Conservation (phyloP, 2,113 vertebrate species). For the Haplotaxodon microlepis region DNA sequence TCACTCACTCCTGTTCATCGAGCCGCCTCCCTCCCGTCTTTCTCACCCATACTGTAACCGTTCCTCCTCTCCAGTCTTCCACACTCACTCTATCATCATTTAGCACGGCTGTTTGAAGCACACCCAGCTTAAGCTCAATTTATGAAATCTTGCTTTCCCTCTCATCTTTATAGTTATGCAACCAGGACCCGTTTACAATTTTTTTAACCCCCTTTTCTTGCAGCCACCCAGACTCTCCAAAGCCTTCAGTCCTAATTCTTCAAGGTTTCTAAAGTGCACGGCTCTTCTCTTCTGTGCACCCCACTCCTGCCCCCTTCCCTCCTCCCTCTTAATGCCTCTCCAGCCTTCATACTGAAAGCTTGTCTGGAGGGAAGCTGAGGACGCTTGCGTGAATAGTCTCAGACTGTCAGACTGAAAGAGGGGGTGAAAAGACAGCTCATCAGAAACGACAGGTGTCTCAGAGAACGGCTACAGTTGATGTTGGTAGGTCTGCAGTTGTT, state of each 20-base stretch:
- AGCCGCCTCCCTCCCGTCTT: slow-evolving; percentile 44
- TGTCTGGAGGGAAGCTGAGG: slow-evolving; percentile 54
- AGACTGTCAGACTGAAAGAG: slow-evolving; percentile 32
- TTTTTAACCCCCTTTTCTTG: neutral
- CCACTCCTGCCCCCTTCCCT: neutral
- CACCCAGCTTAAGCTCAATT: neutral
- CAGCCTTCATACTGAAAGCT: slow-evolving; percentile 49
- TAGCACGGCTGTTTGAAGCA: neutral
- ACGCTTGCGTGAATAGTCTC: slow-evolving; percentile 57
- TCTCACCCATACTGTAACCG: slow-evolving; percentile 51
- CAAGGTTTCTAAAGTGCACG: slow-evolving; percentile 53
- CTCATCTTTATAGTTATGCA: slow-evolving; percentile 23
- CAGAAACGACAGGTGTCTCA: slow-evolving; percentile 56
- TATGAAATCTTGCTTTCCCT: neutral
- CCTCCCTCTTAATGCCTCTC: slow-evolving; percentile 44
- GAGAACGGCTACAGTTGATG: neutral
- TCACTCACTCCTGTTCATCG: slow-evolving; percentile 48
- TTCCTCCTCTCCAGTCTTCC: slow-evolving; percentile 4
- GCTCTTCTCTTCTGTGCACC: slow-evolving; percentile 23
- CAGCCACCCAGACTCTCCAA: slow-evolving; percentile 46
- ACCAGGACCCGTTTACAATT: neutral
- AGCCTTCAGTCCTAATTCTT: slow-evolving; percentile 58
- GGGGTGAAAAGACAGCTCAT: slow-evolving; percentile 45
- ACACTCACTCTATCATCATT: neutral
- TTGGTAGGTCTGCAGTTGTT: neutral